Evolutionary conservation across 1,140 invertebrate genomes (phyloP).

Genomic region (Polypedilum vanderplanki): DNA sequence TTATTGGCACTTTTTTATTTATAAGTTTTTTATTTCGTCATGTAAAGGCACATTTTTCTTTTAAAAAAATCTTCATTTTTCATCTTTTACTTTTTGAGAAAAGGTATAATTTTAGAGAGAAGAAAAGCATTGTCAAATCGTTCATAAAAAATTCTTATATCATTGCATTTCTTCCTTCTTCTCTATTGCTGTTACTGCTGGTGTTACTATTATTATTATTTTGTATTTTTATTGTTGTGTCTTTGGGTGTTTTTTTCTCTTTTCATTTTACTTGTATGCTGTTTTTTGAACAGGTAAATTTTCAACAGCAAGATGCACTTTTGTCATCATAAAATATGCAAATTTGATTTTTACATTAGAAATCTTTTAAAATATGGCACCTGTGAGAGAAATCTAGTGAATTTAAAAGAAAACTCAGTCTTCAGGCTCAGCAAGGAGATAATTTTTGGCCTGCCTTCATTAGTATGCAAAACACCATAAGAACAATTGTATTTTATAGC

Average conservation of each 20-base stretch:
- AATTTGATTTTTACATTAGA: not conserved
- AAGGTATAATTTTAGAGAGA: not conserved
- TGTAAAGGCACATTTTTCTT: constrained; percentile 7
- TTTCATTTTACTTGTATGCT: no score
- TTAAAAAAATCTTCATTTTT: not conserved
- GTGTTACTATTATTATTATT: no score
- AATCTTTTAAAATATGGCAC: not conserved
- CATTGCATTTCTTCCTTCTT: not conserved
- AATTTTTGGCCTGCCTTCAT: not conserved
- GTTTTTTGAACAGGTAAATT: no score
- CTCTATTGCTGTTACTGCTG: not conserved
- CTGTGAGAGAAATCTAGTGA: not conserved
- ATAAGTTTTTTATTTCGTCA: not conserved
- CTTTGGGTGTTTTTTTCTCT: no score
- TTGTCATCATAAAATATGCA: not conserved
- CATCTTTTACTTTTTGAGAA: not conserved
- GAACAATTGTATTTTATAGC: not conserved
- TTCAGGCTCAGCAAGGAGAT: not conserved
- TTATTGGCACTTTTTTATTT: not conserved
- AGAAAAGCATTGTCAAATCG: not conserved
- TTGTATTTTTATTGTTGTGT: no score
- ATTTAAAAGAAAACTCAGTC: not conserved
- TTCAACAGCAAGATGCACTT: not conserved
- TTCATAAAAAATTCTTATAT: constrained; percentile 1
- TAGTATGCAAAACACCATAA: constrained; percentile 24